Conservation (phyloP, 2,888 invertebrate species). For the Cephus runcator region DNA sequence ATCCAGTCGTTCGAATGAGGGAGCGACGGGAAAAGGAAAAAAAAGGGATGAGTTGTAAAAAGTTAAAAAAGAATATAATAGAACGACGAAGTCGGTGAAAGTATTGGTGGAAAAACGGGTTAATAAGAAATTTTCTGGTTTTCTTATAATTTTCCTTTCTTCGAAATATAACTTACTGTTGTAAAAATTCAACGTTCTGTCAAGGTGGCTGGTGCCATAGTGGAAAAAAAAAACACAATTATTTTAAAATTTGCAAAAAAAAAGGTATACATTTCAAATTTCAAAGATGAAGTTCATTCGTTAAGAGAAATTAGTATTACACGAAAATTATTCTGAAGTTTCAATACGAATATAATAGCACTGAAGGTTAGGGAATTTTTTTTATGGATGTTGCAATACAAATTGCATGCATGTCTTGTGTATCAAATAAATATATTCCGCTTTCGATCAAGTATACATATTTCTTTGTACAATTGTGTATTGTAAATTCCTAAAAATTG, state of each 20-base stretch:
- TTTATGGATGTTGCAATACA: background rate
- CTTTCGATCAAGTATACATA: background rate
- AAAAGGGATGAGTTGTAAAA: background rate
- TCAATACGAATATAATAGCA: background rate
- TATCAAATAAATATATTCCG: background rate
- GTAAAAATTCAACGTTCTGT: background rate
- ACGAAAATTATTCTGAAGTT: background rate
- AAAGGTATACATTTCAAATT: background rate
- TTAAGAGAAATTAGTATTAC: background rate
- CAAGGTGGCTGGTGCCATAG: background rate
- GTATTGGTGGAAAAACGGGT: constrained; percentile 9
- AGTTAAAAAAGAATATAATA: background rate
- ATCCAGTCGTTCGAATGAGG: background rate
- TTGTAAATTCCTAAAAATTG: background rate
- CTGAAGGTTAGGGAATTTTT: background rate
- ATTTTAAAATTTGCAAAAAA: background rate
- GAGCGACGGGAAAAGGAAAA: background rate
- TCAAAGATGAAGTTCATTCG: background rate
- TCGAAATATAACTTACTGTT: background rate
- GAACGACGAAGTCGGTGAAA: background rate
- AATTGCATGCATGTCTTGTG: no score
- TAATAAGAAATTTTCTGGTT: constrained; percentile 13
- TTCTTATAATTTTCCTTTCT: background rate
- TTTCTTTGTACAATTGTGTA: no score
- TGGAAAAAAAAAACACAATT: background rate